Percentiles rank a stretch among this genome's conserved stretches.
phyloP scores from a whole-genome alignment of 2,888 invertebrate species.

The Bimastos eiseni region DNA sequence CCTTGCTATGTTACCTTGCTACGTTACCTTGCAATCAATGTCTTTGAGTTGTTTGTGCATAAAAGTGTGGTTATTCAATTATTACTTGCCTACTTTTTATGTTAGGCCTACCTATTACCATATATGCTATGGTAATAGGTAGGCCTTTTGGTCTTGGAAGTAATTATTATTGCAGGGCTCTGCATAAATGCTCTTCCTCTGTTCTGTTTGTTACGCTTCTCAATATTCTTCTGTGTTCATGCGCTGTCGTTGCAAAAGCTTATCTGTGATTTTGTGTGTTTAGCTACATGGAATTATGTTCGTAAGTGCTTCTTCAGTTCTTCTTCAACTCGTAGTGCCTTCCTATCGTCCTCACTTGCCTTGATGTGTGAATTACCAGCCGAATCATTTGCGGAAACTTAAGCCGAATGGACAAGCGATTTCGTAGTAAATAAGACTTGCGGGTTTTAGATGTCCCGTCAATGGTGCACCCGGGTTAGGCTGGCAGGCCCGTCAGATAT shows the following conservation, averaged over 20 bases:
- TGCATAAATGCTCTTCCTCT: background rate
- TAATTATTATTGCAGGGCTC: background rate
- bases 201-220: background rate
- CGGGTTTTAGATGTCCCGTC: background rate
- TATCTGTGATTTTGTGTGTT: background rate
- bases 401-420: background rate
- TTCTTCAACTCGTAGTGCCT: background rate
- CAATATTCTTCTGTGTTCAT: background rate
- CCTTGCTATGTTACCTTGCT: background rate
- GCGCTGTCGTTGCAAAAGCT: background rate
- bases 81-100: no score
- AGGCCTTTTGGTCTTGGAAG: background rate
- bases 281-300: background rate
- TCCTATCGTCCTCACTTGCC: background rate
- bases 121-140: no score
- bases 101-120: no score
- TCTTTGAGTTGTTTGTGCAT: no score
- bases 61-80: no score
- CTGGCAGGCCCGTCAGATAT: background rate
- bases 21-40: background rate
- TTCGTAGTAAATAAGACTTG: conserved; percentile 1
- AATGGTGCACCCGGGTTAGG: background rate
- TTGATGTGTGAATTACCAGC: background rate
- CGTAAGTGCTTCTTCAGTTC: background rate
- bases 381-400: background rate